A percentile compares a stretch with the other conserved stretches of the same genome.
These are phyloP conservation scores for Cheilosia vulpina DNA, from an alignment of 2,888 invertebrate species.

Conservation along the genomic window DNA sequence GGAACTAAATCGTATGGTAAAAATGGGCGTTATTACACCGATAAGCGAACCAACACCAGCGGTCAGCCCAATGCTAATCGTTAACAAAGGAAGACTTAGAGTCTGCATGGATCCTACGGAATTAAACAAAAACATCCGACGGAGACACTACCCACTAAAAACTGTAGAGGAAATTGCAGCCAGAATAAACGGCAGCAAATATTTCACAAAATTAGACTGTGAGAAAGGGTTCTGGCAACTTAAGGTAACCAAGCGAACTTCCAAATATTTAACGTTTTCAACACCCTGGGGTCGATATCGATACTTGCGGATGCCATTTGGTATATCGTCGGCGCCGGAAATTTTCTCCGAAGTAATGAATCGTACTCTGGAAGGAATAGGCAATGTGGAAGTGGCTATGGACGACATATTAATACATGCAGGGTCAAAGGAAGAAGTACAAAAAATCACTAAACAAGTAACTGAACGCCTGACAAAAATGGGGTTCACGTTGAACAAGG, in stretches of 20 bases:
- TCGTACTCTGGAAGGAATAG: slow-evolving; percentile 49
- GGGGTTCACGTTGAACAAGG: slow-evolving; percentile 20
- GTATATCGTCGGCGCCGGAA: slow-evolving; percentile 54
- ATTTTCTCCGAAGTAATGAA: slow-evolving; percentile 65
- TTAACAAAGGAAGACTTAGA: slow-evolving; percentile 35
- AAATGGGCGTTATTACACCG: slow-evolving; percentile 39
- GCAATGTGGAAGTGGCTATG: slow-evolving; percentile 52
- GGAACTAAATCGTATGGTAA: slow-evolving; percentile 59
- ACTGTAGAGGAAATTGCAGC: slow-evolving; percentile 44
- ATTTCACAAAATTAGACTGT: slow-evolving; percentile 63
- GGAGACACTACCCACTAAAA: slow-evolving; percentile 41
- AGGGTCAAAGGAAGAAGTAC: slow-evolving; percentile 6
- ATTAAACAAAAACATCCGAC: slow-evolving; percentile 51
- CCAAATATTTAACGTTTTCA: slow-evolving; percentile 45
- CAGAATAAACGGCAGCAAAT: slow-evolving; percentile 39
- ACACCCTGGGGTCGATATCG: slow-evolving; percentile 71
- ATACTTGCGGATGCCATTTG: slow-evolving; percentile 58
- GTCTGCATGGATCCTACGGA: slow-evolving; percentile 57
- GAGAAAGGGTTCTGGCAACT: slow-evolving; percentile 72
- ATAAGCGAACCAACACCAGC: slow-evolving; percentile 68
- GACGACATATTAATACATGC: slow-evolving; percentile 71
- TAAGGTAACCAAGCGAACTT: slow-evolving; percentile 9
- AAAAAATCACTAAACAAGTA: slow-evolving; percentile 12
- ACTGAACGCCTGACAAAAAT: slow-evolving; percentile 5
- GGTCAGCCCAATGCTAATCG: slow-evolving; percentile 58